Percentiles rank a stretch among this genome's conserved stretches.
Evolutionary conservation across 2,113 vertebrate genomes (phyloP).

Genomic region (Pteruthius melanotis): DNA sequence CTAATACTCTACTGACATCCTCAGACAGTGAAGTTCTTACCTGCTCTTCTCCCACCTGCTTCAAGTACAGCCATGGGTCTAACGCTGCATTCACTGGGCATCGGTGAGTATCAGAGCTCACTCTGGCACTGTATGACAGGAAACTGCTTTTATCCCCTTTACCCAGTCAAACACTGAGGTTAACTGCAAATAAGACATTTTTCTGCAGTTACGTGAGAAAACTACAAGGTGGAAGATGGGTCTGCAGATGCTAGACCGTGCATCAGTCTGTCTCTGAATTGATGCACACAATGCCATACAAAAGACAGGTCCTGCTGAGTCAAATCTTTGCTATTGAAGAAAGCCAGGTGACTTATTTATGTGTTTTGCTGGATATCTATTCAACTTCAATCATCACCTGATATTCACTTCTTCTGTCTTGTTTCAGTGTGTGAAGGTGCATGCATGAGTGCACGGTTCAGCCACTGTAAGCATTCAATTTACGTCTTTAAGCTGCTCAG

Average conservation of each 20-base stretch:
- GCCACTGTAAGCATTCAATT: neutral
- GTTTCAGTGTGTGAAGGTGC: neutral
- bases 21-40: neutral
- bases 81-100: fast-evolving
- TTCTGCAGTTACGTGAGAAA: neutral
- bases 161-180: neutral
- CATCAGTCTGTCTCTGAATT: neutral
- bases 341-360: neutral
- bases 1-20: neutral
- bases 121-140: neutral
- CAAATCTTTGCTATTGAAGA: neutral
- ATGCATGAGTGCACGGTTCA: neutral
- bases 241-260: neutral
- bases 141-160: neutral
- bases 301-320: neutral
- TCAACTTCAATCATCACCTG: neutral
- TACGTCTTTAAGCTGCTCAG: neutral
- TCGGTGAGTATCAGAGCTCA: fast-evolving
- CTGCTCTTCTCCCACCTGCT: neutral
- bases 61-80: neutral
- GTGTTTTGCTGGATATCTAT: neutral
- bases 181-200: neutral
- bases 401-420: neutral
- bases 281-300: no score
- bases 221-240: neutral